These are phyloP conservation scores for Clarias gariepinus DNA, from an alignment of 2,113 vertebrate genomes.

Conservation along the genomic window DNA sequence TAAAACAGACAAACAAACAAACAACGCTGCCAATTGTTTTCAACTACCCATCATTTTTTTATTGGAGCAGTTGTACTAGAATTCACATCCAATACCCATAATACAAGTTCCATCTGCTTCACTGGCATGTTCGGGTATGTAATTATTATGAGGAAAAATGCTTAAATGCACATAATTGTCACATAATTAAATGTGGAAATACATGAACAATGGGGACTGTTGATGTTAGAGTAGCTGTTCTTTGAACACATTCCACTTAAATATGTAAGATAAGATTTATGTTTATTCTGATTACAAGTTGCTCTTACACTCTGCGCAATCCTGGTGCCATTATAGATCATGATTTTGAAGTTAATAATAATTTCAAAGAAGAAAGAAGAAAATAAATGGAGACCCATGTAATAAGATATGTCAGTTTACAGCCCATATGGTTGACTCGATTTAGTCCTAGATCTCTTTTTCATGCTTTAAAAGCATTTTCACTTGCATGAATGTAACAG, in stretches of 20 bases:
- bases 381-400: neutral
- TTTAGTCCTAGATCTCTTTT: neutral
- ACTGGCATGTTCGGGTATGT: neutral
- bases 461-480: neutral
- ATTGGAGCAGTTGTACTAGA: neutral
- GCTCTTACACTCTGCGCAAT: neutral
- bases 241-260: neutral
- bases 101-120: neutral
- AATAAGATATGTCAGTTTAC: neutral
- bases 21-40: neutral
- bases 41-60: neutral
- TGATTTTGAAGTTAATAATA: neutral
- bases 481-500: neutral
- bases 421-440: neutral
- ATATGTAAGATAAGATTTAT: neutral
- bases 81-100: neutral
- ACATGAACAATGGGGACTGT: neutral
- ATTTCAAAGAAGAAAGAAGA: too few relatives aligned
- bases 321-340: neutral
- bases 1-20: neutral
- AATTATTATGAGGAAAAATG: neutral
- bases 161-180: neutral
- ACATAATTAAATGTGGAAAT: neutral
- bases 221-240: neutral
- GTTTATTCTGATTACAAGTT: neutral